Percentiles rank a stretch among this genome's conserved stretches.
phyloP scores from a whole-genome alignment of 2,113 vertebrate genomes.

The Coregonus clupeaformis region DNA sequence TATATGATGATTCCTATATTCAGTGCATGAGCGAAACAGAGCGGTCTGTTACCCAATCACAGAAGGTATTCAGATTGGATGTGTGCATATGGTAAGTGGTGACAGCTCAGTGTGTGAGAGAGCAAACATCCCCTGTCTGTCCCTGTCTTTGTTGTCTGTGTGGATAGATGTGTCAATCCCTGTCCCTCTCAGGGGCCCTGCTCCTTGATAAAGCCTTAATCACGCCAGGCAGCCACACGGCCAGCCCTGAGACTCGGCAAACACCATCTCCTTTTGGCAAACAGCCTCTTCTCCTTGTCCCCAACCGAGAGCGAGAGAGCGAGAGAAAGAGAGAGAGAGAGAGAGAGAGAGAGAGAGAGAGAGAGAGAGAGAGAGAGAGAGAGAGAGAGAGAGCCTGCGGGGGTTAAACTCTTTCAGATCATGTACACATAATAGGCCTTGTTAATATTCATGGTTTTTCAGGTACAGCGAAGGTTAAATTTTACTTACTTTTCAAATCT shows the following conservation, averaged over 20 bases:
- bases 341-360: neutral
- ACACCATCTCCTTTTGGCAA: conserved; percentile 64
- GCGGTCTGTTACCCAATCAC: neutral
- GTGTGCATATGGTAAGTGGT: conserved; percentile 21
- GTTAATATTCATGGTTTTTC: conserved; percentile 83
- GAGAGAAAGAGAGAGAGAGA: neutral
- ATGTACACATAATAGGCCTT: conserved; percentile 80
- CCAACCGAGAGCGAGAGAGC: neutral
- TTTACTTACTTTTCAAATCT: conserved; percentile 82
- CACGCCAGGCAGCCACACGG: conserved; percentile 22
- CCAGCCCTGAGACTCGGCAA: conserved; percentile 48
- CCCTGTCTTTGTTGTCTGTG: neutral
- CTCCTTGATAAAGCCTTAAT: conserved; percentile 63
- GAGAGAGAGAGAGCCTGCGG: neutral
- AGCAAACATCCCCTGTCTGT: neutral
- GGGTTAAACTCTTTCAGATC: conserved; percentile 82
- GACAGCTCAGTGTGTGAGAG: conserved; percentile 11
- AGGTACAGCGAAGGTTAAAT: conserved; percentile 84
- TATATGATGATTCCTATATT: neutral
- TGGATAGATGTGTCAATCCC: conserved; percentile 35
- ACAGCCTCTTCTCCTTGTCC: conserved; percentile 26
- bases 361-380: neutral
- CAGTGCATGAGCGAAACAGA: neutral
- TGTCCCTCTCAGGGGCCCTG: conserved; percentile 34
- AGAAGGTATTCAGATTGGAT: conserved; percentile 9